These are phyloP conservation scores for Phaethornis superciliosus DNA, from an alignment of 2,113 vertebrate species.

Conservation along the genomic window DNA sequence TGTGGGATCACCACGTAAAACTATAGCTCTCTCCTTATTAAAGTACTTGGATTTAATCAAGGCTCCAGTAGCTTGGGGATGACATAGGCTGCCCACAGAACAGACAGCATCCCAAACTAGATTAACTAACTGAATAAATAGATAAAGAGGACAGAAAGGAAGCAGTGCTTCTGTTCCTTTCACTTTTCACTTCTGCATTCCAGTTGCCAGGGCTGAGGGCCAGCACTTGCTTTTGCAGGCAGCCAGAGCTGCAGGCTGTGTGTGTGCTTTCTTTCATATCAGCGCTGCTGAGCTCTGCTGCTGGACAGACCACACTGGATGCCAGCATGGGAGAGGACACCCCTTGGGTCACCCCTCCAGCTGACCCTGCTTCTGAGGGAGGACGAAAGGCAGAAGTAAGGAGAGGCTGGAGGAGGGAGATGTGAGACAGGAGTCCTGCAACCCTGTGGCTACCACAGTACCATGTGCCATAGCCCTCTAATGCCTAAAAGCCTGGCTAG, in stretches of 20 bases:
- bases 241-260: conserved; percentile 40
- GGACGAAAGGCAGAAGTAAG: neutral
- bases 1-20: neutral
- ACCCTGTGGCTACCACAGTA: neutral
- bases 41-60: conserved; percentile 54
- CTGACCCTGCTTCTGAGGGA: neutral
- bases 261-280: neutral
- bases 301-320: neutral
- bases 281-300: neutral
- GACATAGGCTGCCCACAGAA: conserved; percentile 18
- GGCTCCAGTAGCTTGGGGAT: conserved; percentile 23
- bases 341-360: neutral
- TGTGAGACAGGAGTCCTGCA: neutral
- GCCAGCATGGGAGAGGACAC: neutral
- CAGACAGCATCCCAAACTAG: conserved; percentile 6
- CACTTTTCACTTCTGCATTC: conserved; percentile 2
- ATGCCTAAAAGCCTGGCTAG: neutral
- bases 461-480: neutral
- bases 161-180: conserved; percentile 23
- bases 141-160: conserved; percentile 9
- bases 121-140: conserved; percentile 21
- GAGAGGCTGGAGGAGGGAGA: neutral
- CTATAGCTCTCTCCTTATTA: conserved; percentile 24
- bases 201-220: conserved; percentile 32
- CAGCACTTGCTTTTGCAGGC: conserved; percentile 20